A percentile compares a stretch with the other conserved stretches of the same genome.
These are phyloP conservation scores for Nyctibius grandis DNA, from an alignment of 2,797 vertebrate species.

Conservation along the genomic window DNA sequence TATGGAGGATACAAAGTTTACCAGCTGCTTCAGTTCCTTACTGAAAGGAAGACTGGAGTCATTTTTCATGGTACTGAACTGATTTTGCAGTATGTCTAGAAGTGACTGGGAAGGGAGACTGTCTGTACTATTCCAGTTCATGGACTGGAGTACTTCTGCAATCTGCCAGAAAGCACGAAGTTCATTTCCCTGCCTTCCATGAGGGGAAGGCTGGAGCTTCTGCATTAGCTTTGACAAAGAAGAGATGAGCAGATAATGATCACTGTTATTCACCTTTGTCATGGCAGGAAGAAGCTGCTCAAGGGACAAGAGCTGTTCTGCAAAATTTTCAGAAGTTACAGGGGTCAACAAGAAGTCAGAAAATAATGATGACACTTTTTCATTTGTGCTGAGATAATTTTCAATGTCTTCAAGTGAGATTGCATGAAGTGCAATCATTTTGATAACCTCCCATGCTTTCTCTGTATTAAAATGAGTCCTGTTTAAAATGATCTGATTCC, in stretches of 20 bases:
- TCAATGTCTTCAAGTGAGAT: not conserved
- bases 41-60: not conserved
- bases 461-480: constrained; percentile 15
- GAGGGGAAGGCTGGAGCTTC: not conserved
- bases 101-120: not conserved
- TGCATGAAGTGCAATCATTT: not conserved
- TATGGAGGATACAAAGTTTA: not conserved
- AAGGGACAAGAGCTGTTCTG: not conserved
- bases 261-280: not conserved
- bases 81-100: not conserved
- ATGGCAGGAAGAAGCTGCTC: not conserved
- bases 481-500: constrained; percentile 25
- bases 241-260: constrained; percentile 17
- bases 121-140: not conserved
- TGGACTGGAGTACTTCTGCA: not conserved
- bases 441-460: constrained; percentile 36
- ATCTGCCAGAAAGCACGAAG: not conserved
- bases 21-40: not conserved
- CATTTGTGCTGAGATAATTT: not conserved
- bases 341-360: constrained; percentile 10
- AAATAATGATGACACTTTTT: constrained; percentile 24
- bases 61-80: not conserved
- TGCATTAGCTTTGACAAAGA: constrained; percentile 7
- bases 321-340: not conserved
- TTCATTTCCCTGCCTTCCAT: not conserved